Conservation (phyloP, 2,888 invertebrate species). For the Brachylomia viminalis region DNA sequence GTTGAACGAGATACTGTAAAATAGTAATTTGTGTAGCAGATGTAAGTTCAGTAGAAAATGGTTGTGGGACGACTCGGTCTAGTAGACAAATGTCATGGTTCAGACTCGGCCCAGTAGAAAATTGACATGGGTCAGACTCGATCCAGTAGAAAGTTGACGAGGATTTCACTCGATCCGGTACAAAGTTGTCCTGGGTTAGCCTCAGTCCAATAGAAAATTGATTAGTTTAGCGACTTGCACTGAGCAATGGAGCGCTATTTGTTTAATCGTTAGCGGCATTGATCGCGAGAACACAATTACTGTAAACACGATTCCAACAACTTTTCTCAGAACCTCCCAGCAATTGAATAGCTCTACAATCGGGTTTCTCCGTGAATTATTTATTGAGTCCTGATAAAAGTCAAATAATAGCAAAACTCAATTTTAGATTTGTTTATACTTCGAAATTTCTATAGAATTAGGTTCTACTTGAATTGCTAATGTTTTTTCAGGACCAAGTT, state of each 20-base stretch:
- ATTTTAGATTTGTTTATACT: constrained; percentile 19
- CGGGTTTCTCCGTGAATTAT: constrained; percentile 21
- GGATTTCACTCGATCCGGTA: neutral
- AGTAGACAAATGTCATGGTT: neutral
- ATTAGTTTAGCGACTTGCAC: neutral
- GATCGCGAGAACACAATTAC: neutral
- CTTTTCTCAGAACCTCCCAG: constrained; percentile 4
- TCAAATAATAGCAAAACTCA: constrained; percentile 23
- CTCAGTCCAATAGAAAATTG: neutral
- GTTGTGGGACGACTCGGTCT: no score
- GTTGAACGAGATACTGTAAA: constrained; percentile 3
- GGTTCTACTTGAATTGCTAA: neutral
- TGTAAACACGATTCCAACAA: neutral
- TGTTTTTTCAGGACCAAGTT: constrained; percentile 17
- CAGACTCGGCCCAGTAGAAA: neutral
- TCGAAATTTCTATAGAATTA: constrained; percentile 5
- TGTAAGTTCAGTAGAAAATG: neutral
- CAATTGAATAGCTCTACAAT: constrained; percentile 19
- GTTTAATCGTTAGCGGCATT: neutral
- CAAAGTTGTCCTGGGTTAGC: neutral
- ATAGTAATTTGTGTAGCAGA: neutral
- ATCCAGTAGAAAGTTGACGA: neutral
- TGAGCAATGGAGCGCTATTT: neutral
- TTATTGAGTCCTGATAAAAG: constrained; percentile 26
- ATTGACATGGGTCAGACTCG: neutral